These are phyloP conservation scores for Phoenicopterus ruber DNA, from an alignment of 2,113 vertebrate species.

Conservation along the genomic window DNA sequence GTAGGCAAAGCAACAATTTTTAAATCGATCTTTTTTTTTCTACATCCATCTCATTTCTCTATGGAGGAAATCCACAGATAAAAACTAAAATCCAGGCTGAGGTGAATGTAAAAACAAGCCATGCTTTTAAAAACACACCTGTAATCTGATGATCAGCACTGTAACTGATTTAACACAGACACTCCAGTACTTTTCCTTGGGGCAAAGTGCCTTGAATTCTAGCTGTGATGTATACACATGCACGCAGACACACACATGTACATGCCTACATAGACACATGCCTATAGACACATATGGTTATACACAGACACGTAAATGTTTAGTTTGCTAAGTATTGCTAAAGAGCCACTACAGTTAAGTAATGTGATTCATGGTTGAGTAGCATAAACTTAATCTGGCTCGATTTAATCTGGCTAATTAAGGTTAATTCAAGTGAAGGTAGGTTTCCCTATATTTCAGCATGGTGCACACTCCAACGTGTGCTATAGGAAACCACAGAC, in stretches of 20 bases:
- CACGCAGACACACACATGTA: not conserved
- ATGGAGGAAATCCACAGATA: not conserved
- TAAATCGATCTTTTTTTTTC: conserved; percentile 1
- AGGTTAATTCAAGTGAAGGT: not conserved
- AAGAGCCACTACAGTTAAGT: not conserved
- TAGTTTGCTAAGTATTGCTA: not conserved
- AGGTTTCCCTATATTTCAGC: not conserved
- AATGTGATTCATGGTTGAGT: not conserved
- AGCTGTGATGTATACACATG: not conserved
- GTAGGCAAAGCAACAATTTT: conserved; percentile 50
- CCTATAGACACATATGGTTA: not conserved
- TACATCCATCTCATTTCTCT: not conserved
- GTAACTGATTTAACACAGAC: not conserved
- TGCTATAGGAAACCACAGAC: not conserved
- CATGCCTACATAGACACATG: not conserved
- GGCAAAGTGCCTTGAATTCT: not conserved
- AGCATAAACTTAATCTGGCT: not conserved
- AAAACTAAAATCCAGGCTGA: not conserved
- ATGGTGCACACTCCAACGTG: not conserved
- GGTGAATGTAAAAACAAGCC: not conserved
- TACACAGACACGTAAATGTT: not conserved
- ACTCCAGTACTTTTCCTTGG: not conserved
- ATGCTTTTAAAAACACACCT: not conserved
- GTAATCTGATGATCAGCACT: not conserved
- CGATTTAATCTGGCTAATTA: not conserved